Base-by-base conservation (phyloP, 2,888 invertebrate species). In the Trichacis sp. region DNA sequence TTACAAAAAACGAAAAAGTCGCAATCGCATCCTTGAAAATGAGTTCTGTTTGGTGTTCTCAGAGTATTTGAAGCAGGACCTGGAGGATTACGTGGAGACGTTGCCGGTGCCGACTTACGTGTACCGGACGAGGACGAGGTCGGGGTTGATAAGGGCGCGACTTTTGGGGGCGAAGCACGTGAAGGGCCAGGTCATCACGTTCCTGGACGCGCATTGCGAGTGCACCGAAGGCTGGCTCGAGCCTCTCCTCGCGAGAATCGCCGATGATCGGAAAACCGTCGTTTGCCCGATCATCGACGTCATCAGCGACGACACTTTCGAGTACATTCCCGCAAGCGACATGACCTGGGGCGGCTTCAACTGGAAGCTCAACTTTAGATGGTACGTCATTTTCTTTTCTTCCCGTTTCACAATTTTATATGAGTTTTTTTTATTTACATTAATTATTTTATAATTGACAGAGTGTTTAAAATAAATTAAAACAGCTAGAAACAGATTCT, bases 261-360 rank as follows among this genome's bases (percentile, higher is more conserved):
- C 94, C 4, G 91, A 94, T 82, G 94, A 99, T 86, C 89, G 96
- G 73, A 93, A 92, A 70, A 94, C 96, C 0, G 97, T 99, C 45
- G 98, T 97, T 2, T 97, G 98, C 85, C 98, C 99, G 6, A 97
- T 99, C 73, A 98, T 99, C 76, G 99, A 99, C 85, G 97, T 99
- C 60, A 98, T 99, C 79, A 97, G 96, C 46, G 98, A 99, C 85
- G 98, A 98, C 77, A 96, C 96, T 2, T 99, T 99, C 86, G 98
- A 98, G 86, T 99, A 99, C 87, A 96, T 98, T 68, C 95, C 97
- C 50, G 98, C 98, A 0, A 97, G 97, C 1, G 98, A 99, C 84
- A 97, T 97, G 92, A 99, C 98, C 0, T 99, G 98, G 98, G 98
- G 98, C 68, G 98, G 98, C 18, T 99, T 99, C 87, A 99, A 98